Percentiles rank a stretch among this genome's conserved stretches.
Evolutionary conservation across 2,888 invertebrate species (phyloP).

Genomic region (Kryphioiulus occultus): DNA sequence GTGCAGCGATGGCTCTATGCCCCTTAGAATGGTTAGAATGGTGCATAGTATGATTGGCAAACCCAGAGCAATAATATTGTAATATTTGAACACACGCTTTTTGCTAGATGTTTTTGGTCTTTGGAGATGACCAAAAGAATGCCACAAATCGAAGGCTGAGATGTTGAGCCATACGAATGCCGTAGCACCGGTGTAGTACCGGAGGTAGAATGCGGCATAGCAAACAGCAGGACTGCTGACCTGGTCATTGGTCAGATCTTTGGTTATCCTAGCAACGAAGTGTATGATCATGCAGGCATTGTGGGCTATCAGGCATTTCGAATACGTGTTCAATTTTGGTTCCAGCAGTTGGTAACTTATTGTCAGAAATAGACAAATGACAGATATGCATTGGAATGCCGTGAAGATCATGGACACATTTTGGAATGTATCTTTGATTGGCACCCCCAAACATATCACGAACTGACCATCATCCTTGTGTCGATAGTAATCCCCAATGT

Average conservation of each 20-base stretch:
- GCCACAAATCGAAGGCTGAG: conserved; percentile 93
- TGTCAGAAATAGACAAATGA: conserved; percentile 4
- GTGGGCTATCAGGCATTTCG: conserved; percentile 39
- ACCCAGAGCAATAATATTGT: conserved; percentile 41
- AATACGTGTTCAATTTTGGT: background rate
- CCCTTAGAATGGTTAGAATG: background rate
- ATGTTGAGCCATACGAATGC: conserved; percentile 94
- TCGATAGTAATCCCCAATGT: conserved; percentile 33
- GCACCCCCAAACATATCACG: conserved; percentile 15
- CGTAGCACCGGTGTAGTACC: conserved; percentile 87
- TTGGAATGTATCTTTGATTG: background rate
- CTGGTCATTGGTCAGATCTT: background rate
- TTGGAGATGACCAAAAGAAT: conserved; percentile 47
- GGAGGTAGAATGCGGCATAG: conserved; percentile 65
- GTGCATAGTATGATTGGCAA: background rate
- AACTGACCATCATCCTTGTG: background rate
- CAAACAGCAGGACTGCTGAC: background rate
- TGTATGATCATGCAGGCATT: background rate
- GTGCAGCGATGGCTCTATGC: background rate
- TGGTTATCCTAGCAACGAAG: background rate
- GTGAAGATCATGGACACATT: background rate
- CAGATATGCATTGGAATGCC: background rate
- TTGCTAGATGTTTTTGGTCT: background rate
- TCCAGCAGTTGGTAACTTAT: background rate
- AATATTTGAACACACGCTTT: conserved; percentile 20